A percentile compares a stretch with the other conserved stretches of the same genome.
These are phyloP conservation scores for Drosophila guanche DNA, from an alignment of 1,140 invertebrate genomes.

Conservation along the genomic window DNA sequence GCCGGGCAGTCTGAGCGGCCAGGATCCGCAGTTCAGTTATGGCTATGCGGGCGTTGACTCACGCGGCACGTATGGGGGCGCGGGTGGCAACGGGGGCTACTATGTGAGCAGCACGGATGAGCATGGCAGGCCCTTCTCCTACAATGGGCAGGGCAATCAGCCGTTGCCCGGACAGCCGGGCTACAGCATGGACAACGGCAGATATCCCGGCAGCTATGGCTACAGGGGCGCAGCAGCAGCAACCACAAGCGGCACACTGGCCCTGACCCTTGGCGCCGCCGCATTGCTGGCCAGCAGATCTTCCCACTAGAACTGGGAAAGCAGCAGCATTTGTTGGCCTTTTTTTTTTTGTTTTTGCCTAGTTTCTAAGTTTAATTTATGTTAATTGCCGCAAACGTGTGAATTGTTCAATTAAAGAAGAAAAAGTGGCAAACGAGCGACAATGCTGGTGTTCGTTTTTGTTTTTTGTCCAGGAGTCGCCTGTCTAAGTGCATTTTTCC, in stretches of 20 bases:
- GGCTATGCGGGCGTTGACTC: constrained; percentile 71
- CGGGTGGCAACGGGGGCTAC: constrained; percentile 71
- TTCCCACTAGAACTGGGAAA: constrained; percentile 37
- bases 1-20: constrained; percentile 46
- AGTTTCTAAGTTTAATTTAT: constrained; percentile 66
- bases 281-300: constrained; percentile 24
- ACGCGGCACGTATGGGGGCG: constrained; percentile 63
- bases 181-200: constrained; percentile 34
- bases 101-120: constrained; percentile 70
- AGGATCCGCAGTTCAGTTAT: constrained; percentile 63
- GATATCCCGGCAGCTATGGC: constrained; percentile 53
- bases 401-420: constrained; percentile 52
- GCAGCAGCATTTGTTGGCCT: constrained; percentile 1
- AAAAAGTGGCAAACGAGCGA: constrained; percentile 1
- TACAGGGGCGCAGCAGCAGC: constrained; percentile 20
- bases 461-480: not conserved
- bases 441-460: constrained; percentile 2
- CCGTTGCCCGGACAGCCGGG: constrained; percentile 33
- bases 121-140: constrained; percentile 62
- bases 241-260: not conserved
- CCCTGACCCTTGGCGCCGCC: constrained; percentile 19
- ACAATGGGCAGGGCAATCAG: constrained; percentile 43
- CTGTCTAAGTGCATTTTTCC: no score
- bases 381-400: constrained; percentile 33
- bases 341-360: constrained; percentile 48